Conservation (phyloP, 2,797 vertebrate species). For the Smutsia gigantea region DNA sequence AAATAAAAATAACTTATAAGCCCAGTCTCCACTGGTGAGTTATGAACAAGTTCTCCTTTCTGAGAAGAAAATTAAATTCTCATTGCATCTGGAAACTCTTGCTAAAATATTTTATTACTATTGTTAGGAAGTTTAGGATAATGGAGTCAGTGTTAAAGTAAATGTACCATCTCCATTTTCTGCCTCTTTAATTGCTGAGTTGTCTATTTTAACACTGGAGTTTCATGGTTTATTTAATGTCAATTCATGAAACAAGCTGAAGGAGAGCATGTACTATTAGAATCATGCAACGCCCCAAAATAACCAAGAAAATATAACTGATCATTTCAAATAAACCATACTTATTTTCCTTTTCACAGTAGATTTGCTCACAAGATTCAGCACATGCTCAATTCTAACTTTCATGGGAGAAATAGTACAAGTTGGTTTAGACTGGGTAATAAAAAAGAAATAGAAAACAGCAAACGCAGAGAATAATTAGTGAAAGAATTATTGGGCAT, state of each 20-base stretch:
- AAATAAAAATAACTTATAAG: constrained; percentile 82
- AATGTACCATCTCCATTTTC: constrained; percentile 67
- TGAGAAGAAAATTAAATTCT: constrained; percentile 82
- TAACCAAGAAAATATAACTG: constrained; percentile 23
- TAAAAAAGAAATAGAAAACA: neutral
- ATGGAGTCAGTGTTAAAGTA: constrained; percentile 74
- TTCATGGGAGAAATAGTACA: neutral
- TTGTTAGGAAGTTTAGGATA: constrained; percentile 75
- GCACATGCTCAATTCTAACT: neutral
- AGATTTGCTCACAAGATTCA: neutral
- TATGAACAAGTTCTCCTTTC: constrained; percentile 74
- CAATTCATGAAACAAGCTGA: constrained; percentile 53
- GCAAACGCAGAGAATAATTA: neutral
- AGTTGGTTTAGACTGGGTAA: neutral
- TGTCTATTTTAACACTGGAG: constrained; percentile 63
- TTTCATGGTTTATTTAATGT: constrained; percentile 73
- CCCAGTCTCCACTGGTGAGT: constrained; percentile 73
- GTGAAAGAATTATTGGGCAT: neutral
- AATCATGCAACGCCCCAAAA: neutral
- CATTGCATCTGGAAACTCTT: constrained; percentile 72
- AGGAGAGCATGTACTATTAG: neutral
- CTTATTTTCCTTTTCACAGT: constrained; percentile 48
- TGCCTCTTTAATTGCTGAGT: constrained; percentile 76
- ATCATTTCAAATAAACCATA: neutral
- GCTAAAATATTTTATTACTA: constrained; percentile 75